Evolutionary conservation across 2,888 invertebrate species (phyloP).

Genomic region (Amblyteles armatorius): DNA sequence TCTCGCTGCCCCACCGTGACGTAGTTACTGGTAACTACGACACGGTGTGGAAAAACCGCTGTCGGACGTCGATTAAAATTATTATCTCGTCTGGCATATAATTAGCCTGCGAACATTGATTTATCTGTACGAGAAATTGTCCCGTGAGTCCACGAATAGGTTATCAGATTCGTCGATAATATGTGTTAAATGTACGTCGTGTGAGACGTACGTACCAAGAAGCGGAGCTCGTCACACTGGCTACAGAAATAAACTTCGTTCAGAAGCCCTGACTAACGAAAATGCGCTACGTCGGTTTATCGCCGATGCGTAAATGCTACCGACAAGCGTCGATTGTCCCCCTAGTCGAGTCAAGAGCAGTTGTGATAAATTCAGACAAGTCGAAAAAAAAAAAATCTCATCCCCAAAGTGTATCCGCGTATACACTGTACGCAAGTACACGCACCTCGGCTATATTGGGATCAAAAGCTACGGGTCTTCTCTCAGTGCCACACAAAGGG

Average conservation of each 20-base stretch:
- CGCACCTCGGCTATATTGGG: conserved; percentile 62
- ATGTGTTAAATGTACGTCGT: conserved; percentile 15
- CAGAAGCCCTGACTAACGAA: conserved; percentile 50
- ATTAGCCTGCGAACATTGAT: background rate
- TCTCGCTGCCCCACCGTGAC: conserved; percentile 21
- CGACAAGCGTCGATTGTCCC: conserved; percentile 74
- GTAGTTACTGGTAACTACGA: background rate
- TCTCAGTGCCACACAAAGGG: conserved; percentile 53
- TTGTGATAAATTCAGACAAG: conserved; percentile 72
- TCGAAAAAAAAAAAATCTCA: conserved; percentile 7
- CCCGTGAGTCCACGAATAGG: background rate
- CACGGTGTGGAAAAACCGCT: conserved; percentile 15
- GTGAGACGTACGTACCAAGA: background rate
- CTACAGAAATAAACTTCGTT: conserved; percentile 63
- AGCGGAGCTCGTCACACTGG: conserved; percentile 5
- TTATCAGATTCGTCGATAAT: background rate
- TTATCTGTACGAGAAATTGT: background rate
- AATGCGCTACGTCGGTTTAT: conserved; percentile 67
- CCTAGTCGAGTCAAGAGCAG: conserved; percentile 71
- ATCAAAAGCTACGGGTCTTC: conserved; percentile 67
- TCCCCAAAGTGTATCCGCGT: background rate
- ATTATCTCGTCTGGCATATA: background rate
- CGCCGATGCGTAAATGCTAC: conserved; percentile 70
- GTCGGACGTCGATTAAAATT: background rate
- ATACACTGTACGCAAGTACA: conserved; percentile 5